Evolutionary conservation across 2,113 vertebrate species (phyloP).

Genomic region (Pseudopodoces humilis): DNA sequence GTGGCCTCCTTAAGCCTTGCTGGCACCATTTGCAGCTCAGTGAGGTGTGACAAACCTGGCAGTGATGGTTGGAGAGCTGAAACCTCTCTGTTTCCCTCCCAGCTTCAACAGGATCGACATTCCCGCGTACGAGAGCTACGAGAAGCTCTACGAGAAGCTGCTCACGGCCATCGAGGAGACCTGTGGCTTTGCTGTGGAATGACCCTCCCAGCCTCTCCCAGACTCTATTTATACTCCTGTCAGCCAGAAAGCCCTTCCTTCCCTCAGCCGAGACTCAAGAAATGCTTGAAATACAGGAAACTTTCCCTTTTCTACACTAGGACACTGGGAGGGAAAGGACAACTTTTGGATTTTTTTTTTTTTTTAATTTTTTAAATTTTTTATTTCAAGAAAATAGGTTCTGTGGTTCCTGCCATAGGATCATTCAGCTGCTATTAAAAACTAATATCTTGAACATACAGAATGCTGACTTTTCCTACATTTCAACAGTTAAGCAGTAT

Average conservation of each 20-base stretch:
- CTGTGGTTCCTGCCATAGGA: slow-evolving; percentile 76
- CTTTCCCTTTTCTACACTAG: slow-evolving; percentile 63
- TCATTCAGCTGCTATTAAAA: slow-evolving; percentile 87
- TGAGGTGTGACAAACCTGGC: neutral
- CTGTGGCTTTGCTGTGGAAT: slow-evolving; percentile 98
- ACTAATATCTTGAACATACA: slow-evolving; percentile 82
- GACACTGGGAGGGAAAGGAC: slow-evolving; percentile 79
- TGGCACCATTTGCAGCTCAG: neutral
- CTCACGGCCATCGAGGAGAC: slow-evolving; percentile 99
- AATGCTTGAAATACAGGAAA: slow-evolving; percentile 79
- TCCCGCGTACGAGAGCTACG: slow-evolving; percentile 95
- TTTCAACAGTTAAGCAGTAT: slow-evolving; percentile 83
- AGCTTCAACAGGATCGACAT: slow-evolving; percentile 99
- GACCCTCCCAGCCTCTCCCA: slow-evolving; percentile 67
- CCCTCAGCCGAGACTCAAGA: slow-evolving; percentile 71
- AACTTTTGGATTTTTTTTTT: slow-evolving; percentile 66
- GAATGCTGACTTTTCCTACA: slow-evolving; percentile 82
- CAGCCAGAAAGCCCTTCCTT: slow-evolving; percentile 64
- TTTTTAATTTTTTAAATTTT: neutral
- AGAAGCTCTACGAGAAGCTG: slow-evolving; percentile 98
- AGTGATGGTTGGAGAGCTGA: neutral
- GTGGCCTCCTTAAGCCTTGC: neutral
- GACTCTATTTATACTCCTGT: slow-evolving; percentile 74
- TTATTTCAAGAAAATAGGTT: slow-evolving; percentile 78
- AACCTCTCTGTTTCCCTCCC: neutral